A percentile compares a stretch with the other conserved stretches of the same genome.
These are phyloP conservation scores for Tyria jacobaeae DNA, from an alignment of 2,888 invertebrate genomes.

Conservation along the genomic window DNA sequence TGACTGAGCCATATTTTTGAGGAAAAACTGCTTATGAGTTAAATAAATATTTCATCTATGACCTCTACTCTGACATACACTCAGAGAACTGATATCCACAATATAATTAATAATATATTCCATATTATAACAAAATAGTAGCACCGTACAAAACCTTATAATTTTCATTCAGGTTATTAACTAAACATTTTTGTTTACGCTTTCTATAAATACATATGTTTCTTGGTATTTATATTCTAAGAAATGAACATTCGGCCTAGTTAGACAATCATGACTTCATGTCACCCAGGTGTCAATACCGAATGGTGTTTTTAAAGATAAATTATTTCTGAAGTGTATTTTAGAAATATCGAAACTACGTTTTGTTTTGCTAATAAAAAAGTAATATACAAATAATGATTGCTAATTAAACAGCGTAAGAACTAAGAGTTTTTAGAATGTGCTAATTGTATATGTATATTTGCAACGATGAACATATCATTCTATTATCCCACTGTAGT, in stretches of 20 bases:
- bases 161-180: slow-evolving; percentile 51
- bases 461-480: too few species aligned
- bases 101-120: background rate
- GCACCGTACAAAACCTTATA: background rate
- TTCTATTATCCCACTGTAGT: too few species aligned
- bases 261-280: too few species aligned
- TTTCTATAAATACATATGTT: slow-evolving; percentile 55
- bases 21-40: too few species aligned
- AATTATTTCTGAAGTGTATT: background rate
- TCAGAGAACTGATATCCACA: background rate
- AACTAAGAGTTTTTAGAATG: too few species aligned
- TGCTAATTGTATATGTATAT: too few species aligned
- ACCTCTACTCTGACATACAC: background rate
- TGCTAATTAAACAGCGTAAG: too few species aligned
- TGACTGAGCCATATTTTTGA: too few species aligned
- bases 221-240: slow-evolving; percentile 32
- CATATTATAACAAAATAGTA: background rate
- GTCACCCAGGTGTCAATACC: slow-evolving; percentile 14
- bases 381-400: background rate
- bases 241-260: slow-evolving; percentile 25
- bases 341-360: background rate
- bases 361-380: background rate
- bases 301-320: slow-evolving; percentile 10
- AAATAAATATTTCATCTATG: background rate
- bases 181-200: slow-evolving; percentile 55